These are phyloP conservation scores for Drosophila bifasciata DNA, from an alignment of 1,140 invertebrate genomes.

Conservation along the genomic window DNA sequence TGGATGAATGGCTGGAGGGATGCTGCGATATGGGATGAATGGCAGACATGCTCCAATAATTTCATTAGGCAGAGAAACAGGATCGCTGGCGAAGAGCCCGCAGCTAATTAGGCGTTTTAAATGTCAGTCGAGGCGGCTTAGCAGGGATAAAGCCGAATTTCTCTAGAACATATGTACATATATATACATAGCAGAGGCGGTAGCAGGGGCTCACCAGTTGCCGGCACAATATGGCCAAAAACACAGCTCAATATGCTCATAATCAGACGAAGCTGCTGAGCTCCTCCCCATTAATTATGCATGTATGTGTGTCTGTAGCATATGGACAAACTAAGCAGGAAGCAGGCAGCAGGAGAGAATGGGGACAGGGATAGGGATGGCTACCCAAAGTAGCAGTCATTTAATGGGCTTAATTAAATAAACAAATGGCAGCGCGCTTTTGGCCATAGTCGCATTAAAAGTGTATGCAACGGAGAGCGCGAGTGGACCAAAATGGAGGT, in stretches of 20 bases:
- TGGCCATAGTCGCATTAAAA: constrained; percentile 62
- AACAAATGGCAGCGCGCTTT: constrained; percentile 65
- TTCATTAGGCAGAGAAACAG: constrained; percentile 55
- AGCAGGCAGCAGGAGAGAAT: not conserved
- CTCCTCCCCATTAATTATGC: constrained; percentile 69
- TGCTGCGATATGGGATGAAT: constrained; percentile 21
- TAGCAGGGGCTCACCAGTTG: constrained; percentile 13
- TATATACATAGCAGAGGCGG: no score
- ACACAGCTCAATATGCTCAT: constrained; percentile 69
- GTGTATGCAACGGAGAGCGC: constrained; percentile 52
- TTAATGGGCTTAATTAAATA: constrained; percentile 79
- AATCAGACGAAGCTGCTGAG: constrained; percentile 58
- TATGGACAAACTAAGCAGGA: constrained; percentile 14
- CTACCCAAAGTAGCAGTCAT: constrained; percentile 45
- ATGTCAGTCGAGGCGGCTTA: constrained; percentile 58
- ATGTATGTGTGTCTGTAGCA: constrained; percentile 39
- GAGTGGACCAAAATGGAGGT: constrained; percentile 3
- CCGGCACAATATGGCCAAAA: constrained; percentile 58
- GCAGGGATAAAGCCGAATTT: constrained; percentile 37
- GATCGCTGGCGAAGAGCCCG: constrained; percentile 20
- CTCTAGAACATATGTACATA: constrained; percentile 38
- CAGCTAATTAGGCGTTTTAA: constrained; percentile 78
- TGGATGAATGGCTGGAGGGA: constrained; percentile 33
- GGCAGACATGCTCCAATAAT: constrained; percentile 66
- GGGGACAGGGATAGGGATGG: no score